Base-by-base conservation (phyloP, 2,113 vertebrate species). In the Sapayoa aenigma region DNA sequence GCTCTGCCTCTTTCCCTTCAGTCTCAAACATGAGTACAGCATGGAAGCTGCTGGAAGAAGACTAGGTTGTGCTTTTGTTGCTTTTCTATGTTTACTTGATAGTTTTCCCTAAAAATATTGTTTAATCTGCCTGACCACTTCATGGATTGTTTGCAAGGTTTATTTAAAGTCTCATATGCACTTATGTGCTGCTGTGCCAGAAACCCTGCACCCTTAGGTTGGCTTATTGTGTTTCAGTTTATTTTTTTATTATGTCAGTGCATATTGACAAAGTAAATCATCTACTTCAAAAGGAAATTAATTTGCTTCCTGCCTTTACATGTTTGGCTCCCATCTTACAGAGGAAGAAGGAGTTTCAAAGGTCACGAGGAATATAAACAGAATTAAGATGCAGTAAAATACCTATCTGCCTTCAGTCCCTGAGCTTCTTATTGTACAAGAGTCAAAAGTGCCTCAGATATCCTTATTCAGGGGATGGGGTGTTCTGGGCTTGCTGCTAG, bases 241-340 rank as follows among this genome's bases (percentile, higher is more conserved):
- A 41, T 47, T 83, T 53, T 59, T 23, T 78, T 31, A n/a, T 58
- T 58, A 52, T 87, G 41, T 83, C 74, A 62, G 71, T 53, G 31
- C 62, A 16, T 44, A 56, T 19, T 85, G 71, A 59, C 75, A 69
- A 68, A 87, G 35, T 67, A 65, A 78, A 72, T 85, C 84, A 75
- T 44, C 49, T 60, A 0, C 82, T 96, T 93, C 87, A 76, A 85
- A 93, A 76, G 82, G 92, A 90, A 92, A 66, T 91, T 27, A 28
- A 76, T 96, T 94, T 96, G 37, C 49, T 96, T 94, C 95, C 78
- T 95, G 87, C 58, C 62, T 90, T 85, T 68, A 82, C 47, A 39
- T 90, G 53, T 79, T 93, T 89, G 47, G 46, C 53, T 95, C 47
- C 66, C 39, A 22, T 79, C 44, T 60, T 74, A 24, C 41, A 66